Base-by-base conservation (phyloP, 2,113 vertebrate genomes). In the Callipepla squamata region DNA sequence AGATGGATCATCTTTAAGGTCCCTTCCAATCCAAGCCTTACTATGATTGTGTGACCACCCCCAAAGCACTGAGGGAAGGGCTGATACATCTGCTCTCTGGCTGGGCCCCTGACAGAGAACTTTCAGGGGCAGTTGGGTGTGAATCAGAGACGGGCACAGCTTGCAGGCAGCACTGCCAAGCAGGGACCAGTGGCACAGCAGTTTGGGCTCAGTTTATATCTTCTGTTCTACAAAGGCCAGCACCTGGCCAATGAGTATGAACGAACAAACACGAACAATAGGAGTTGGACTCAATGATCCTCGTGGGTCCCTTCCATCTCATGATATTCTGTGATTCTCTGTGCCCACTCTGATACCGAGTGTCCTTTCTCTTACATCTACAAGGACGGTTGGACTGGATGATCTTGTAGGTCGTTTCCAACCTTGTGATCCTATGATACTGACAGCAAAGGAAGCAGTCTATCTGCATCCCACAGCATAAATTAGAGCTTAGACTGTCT, bases 321-420 rank as follows among this genome's bases (percentile, higher is more conserved):
- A 28, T 7, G 26, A 26, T 14, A 53, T 53, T 53, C 51, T 28
- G 8, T 53, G 51, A 28, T 28, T 53, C 51, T 12, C 47, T 66
- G n/a, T 23, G 22, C 13, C 19, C 15, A 21, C 20, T 61, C 12
- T 12, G 10, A 45, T 12, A 1, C 0, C 11, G 8, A 76, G 68
- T 2, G 3, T 25, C 36, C 5, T 65, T 85, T 58, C 73, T 44
- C 11, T 48, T 79, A 17, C 17, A 45, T 2, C n/a, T 40, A n/a
- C 40, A 40, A 40, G 40, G 40, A 40, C 40, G 40, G 40, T 40
- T 40, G 40, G 40, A 40, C 40, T 40, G 40, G 40, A 40, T 40
- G 40, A 40, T 40, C 40, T 40, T 40, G 40, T 40, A 40, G 40
- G 40, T 13, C 12, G 40, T 40, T 40, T 40, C 40, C 40, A 40